Base-by-base conservation (phyloP, 2,113 vertebrate genomes). In the Rhinolophus sinicus region DNA sequence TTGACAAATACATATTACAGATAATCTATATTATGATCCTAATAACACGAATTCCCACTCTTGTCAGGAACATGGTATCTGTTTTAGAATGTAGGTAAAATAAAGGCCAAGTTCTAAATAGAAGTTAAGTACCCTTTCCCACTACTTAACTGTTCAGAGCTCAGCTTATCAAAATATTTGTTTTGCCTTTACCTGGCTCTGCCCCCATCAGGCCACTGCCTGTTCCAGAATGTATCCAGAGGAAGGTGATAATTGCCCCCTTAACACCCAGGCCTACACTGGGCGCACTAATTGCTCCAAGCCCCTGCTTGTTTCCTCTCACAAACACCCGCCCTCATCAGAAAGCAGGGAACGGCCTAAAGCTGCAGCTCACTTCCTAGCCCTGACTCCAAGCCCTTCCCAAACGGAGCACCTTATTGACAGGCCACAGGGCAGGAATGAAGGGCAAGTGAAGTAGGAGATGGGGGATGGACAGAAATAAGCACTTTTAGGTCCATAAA, bases 221-320 rank as follows among this genome's bases (percentile, higher is more conserved):
- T 87, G 47, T 54, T 90, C 13, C 44, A 77, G 76, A 81, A 83
- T 33, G 33, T 78, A 86, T 90, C 80, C 58, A 95, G 47, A 83
- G 44, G 50, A 92, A 97, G 58, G 90, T 90, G 86, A 40, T 97
- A 97, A 97, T 33, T 89, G 73, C 38, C 90, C 84, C 85, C 87
- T 93, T 90, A 90, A 85, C 56, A 92, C 60, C 35, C 44, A 81
- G 30, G 44, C 40, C 38, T 85, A n/a, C 60, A 35, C 28, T n/a
- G 35, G 86, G 65, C 6, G 38, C 75, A 84, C 64, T 96, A 67
- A 94, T 14, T 84, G 60, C 24, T 81, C 70, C 60, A 88, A 78
- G 56, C 47, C 58, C 58, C 84, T n/a, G 35, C 60, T 56, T 54
- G 22, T 70, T 96, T 72, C 85, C 40, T 95, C 65, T 93, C n/a